A percentile compares a stretch with the other conserved stretches of the same genome.
Conservation (phyloP, 2,113 vertebrate species). For the Megaleporinus macrocephalus region DNA sequence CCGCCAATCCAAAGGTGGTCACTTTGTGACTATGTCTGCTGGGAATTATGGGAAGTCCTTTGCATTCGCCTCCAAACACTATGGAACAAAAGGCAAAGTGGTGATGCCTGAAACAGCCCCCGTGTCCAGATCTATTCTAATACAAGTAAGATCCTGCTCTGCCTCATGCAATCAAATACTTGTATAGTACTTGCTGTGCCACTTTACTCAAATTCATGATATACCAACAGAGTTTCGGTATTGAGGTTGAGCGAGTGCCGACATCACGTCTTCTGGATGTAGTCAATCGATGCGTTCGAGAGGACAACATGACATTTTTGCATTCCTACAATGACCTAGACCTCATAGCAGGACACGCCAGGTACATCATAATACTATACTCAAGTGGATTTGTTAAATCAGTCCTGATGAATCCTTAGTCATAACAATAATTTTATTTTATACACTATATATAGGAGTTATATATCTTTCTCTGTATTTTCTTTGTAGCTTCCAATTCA, state of each 20-base stretch:
- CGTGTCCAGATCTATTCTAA: constrained; percentile 70
- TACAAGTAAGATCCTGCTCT: constrained; percentile 66
- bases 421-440: no score
- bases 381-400: no score
- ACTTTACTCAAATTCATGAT: not conserved
- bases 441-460: no score
- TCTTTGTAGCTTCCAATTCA: no score
- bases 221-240: constrained; percentile 71
- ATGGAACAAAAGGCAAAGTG: constrained; percentile 75
- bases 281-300: constrained; percentile 73
- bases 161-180: not conserved
- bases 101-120: constrained; percentile 80
- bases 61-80: constrained; percentile 77
- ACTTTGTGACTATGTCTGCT: constrained; percentile 80
- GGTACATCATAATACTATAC: constrained; percentile 57
- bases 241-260: constrained; percentile 75
- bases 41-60: constrained; percentile 83
- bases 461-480: no score
- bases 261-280: constrained; percentile 67
- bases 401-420: no score
- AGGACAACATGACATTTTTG: constrained; percentile 76
- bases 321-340: constrained; percentile 76
- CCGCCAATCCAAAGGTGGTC: constrained; percentile 56
- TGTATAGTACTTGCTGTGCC: not conserved
- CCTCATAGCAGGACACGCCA: constrained; percentile 78